Base-by-base conservation (phyloP, 1,140 invertebrate genomes). In the Caerostris darwini region DNA sequence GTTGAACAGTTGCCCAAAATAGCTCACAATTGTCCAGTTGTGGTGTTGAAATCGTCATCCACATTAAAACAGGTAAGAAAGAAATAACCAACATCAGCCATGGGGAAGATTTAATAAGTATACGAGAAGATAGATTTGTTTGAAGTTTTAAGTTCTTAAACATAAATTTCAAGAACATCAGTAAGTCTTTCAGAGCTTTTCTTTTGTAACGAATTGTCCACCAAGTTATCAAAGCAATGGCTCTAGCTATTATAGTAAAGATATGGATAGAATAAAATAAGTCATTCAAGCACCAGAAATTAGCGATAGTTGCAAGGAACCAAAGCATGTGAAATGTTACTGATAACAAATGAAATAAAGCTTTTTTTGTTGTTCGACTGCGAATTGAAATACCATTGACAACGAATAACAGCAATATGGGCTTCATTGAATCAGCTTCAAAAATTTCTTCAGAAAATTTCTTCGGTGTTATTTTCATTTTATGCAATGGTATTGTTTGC, bases 221-320 rank as follows among this genome's bases (percentile, higher is more conserved):
- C 92, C 92, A 93, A 14, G 19, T 69, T 5, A 67, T 56, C 7
- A 93, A 17, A 7, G 85, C 64, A 14, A 93, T 59, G 14, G 61
- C 71, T 77, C 87, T 93, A 14, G 64, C 59, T 2, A 87, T 34
- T 34, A 87, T 93, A 1, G 82, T 93, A 77, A 93, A 93, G 5
- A 93, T 93, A 19, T 93, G 92, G 17, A 93, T 12, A 3, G 92
- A 93, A 59, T 69, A 86, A 7, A 93, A 4, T 7, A 77, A 57
- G 14, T 93, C 92, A 7, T 83, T 59, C 10, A 93, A 50, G 34
- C 92, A 93, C 92, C 92, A 93, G 67, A 93, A 71, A 50, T 93
- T 93, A 7, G 92, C 69, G 3, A 87, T 53, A 14, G 92, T 93
- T 10, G 82, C 19, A 34, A 93, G 8, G 7, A 93, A 58, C 92